Percentiles rank a stretch among this genome's conserved stretches.
Conservation (phyloP, 2,888 invertebrate species). For the Melanophora roralis region DNA sequence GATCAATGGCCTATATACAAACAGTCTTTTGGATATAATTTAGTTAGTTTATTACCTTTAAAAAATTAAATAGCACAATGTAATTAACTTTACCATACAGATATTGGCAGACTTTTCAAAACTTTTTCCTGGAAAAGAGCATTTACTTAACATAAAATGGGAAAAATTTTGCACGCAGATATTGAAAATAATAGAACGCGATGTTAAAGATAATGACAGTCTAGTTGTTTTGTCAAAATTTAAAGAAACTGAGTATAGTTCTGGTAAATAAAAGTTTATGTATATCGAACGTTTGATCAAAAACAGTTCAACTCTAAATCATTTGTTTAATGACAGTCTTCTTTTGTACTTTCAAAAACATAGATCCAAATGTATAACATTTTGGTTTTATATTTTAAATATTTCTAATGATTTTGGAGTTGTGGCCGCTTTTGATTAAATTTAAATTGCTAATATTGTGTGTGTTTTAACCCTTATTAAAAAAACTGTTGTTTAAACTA, state of each 20-base stretch:
- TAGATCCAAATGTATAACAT: too few species aligned
- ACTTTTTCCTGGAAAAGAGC: slow-evolving; percentile 2
- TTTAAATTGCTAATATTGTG: too few species aligned
- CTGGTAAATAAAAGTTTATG: background rate
- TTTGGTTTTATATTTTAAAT: too few species aligned
- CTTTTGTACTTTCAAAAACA: too few species aligned
- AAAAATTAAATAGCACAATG: background rate
- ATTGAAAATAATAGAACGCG: slow-evolving; percentile 1
- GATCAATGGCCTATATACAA: slow-evolving; percentile 1
- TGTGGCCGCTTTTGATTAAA: too few species aligned
- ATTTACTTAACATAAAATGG: slow-evolving; percentile 7
- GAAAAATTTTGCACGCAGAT: background rate
- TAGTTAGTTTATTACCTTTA: background rate
- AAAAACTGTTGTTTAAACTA: too few species aligned
- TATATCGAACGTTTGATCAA: too few species aligned
- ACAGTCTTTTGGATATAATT: slow-evolving; percentile 1
- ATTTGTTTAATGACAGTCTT: too few species aligned
- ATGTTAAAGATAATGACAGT: background rate
- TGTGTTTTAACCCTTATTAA: too few species aligned
- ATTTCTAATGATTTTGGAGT: too few species aligned
- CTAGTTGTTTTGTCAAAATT: background rate
- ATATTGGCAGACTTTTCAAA: slow-evolving; percentile 8
- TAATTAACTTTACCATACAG: background rate
- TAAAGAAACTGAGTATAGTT: background rate
- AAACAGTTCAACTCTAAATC: too few species aligned